Percentiles rank a stretch among this genome's conserved stretches.
Evolutionary conservation across 2,113 vertebrate species (phyloP).

Genomic region (Paracanthobrama guichenoti): DNA sequence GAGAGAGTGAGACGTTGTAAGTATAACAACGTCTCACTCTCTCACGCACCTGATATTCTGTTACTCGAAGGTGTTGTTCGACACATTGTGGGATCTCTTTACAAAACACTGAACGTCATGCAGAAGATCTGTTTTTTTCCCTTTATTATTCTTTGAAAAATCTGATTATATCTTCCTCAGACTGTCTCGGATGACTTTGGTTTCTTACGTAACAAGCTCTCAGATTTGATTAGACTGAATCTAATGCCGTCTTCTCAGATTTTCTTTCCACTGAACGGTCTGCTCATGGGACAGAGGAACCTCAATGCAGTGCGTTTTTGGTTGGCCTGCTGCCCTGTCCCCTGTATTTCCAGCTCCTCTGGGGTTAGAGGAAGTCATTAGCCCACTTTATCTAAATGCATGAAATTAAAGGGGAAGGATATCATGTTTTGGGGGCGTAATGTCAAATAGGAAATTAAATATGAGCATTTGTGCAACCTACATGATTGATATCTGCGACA

Average conservation of each 20-base stretch:
- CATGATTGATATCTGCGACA: not conserved
- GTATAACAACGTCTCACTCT: not conserved
- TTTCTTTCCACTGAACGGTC: slow-evolving; percentile 3
- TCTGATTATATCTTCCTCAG: slow-evolving; percentile 6
- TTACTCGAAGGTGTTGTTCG: not conserved
- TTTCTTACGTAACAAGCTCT: slow-evolving; percentile 16
- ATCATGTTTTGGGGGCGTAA: slow-evolving; percentile 20
- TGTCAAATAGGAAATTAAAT: slow-evolving; percentile 38
- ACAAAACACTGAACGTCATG: slow-evolving; percentile 22
- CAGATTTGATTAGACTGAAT: slow-evolving; percentile 48
- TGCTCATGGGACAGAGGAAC: slow-evolving; percentile 24
- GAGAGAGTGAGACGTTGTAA: no score
- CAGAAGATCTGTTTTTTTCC: not conserved
- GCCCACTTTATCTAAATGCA: slow-evolving; percentile 19
- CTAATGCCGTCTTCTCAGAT: not conserved
- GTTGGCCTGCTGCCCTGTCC: slow-evolving; percentile 17
- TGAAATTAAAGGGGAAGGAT: slow-evolving; percentile 43
- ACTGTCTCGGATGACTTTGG: slow-evolving; percentile 36
- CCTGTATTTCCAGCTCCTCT: slow-evolving; percentile 7
- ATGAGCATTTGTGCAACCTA: slow-evolving; percentile 7
- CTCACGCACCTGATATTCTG: not conserved
- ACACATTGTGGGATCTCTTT: slow-evolving; percentile 37
- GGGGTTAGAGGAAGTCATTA: slow-evolving; percentile 48
- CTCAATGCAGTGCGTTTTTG: not conserved
- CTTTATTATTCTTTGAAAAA: slow-evolving; percentile 8